phyloP scores from a whole-genome alignment of 2,797 vertebrate genomes.

The Danio choprae region DNA sequence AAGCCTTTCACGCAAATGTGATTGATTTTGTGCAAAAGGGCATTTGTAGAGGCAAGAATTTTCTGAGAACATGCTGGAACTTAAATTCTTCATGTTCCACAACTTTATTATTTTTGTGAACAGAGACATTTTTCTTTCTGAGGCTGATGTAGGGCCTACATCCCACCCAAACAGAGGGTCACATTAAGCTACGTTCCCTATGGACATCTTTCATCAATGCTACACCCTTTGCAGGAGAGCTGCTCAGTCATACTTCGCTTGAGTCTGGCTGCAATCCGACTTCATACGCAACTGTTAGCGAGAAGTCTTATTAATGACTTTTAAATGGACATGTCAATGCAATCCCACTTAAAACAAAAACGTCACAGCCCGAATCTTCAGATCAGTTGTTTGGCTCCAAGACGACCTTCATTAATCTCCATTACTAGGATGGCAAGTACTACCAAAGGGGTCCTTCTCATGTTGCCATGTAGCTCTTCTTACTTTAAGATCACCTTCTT shows the following conservation, averaged over 20 bases:
- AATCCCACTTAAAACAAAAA: constrained; percentile 43
- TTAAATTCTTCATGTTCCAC: neutral
- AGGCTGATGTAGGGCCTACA: neutral
- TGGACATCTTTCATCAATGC: constrained; percentile 9
- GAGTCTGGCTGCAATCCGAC: constrained; percentile 14
- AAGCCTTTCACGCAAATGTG: neutral
- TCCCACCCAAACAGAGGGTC: constrained; percentile 21
- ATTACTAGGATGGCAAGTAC: constrained; percentile 45
- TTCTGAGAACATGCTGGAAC: neutral
- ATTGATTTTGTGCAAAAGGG: neutral
- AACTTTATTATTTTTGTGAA: constrained; percentile 20
- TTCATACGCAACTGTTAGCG: constrained; percentile 24
- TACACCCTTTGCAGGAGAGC: constrained; percentile 24
- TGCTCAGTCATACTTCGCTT: constrained; percentile 38
- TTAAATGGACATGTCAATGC: constrained; percentile 49
- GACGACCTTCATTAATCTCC: constrained; percentile 62
- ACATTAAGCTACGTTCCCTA: constrained; percentile 14
- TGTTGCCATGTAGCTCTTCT: constrained; percentile 53
- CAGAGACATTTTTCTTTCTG: neutral
- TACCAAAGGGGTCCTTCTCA: constrained; percentile 45
- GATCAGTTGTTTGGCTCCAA: constrained; percentile 51
- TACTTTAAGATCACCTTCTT: constrained; percentile 35
- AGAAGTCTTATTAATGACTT: constrained; percentile 49
- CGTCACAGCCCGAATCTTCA: constrained; percentile 33
- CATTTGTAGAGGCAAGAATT: neutral